Percentiles rank a stretch among this genome's conserved stretches.
Evolutionary conservation across 1,140 invertebrate genomes (phyloP).

Genomic region (Lepidotrigona ventralis): DNA sequence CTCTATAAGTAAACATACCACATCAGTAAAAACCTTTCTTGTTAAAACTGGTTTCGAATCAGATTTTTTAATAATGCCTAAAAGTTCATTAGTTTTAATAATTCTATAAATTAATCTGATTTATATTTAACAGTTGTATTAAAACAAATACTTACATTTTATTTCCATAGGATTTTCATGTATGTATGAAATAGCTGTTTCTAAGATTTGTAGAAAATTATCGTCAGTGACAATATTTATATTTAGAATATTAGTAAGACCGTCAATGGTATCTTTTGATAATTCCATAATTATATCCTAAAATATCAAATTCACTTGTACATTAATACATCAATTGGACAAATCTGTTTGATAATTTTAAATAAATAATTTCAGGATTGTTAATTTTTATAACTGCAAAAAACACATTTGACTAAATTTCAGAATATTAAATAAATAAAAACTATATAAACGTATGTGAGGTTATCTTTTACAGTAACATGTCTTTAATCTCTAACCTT

Average conservation of each 20-base stretch:
- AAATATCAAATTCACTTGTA: slow-evolving; percentile 67
- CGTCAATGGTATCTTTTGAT: slow-evolving; percentile 60
- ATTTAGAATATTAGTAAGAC: slow-evolving; percentile 66
- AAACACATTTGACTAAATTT: not conserved
- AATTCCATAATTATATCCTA: slow-evolving; percentile 78
- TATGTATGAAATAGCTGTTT: slow-evolving; percentile 67
- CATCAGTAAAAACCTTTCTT: slow-evolving; percentile 75
- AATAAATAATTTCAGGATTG: not conserved
- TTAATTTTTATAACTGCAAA: not conserved
- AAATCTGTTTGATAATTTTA: slow-evolving; percentile 16
- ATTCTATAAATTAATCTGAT: slow-evolving; percentile 27
- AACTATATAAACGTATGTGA: not conserved
- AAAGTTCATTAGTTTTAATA: slow-evolving; percentile 44
- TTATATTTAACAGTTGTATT: not conserved
- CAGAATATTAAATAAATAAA: not conserved
- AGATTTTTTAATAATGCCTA: slow-evolving; percentile 58
- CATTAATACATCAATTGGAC: not conserved
- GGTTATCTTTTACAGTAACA: slow-evolving; percentile 8
- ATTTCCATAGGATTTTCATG: slow-evolving; percentile 62
- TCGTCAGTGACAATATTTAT: slow-evolving; percentile 70
- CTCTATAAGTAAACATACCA: slow-evolving; percentile 76
- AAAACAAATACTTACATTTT: slow-evolving; percentile 49
- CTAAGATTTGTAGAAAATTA: slow-evolving; percentile 72
- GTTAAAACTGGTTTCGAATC: slow-evolving; percentile 74
- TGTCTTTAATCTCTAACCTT: not conserved